Evolutionary conservation across 2,888 invertebrate genomes (phyloP), one percentile per base, ranked within the genome.

Genomic region (Aporophyla nigra): DNA sequence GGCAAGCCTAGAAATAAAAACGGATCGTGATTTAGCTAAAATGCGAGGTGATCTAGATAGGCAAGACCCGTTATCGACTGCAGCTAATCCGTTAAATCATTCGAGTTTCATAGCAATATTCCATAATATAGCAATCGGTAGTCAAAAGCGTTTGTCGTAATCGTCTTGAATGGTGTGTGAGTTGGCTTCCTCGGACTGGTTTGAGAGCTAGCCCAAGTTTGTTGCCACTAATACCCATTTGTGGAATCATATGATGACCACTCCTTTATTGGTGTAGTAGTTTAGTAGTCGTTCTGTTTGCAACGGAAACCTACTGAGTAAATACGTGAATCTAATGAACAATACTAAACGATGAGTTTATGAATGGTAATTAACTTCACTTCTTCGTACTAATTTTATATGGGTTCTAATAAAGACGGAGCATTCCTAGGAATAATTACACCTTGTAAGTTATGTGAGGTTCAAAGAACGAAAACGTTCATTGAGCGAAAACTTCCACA

Each of bases 261-360:
- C 77, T 85, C 85, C 85, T 80, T 82, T 78, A 84, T 61, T 74
- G 76, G 77, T 59, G 62, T 63, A 86, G 76, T 79, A 82, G 86
- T 72, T 78, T 73, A 80, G 72, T 74, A 65, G 84, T 80, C 66
- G 69, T 62, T 54, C 75, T 62, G 74, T 79, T 77, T 80, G 62
- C 79, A 73, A 86, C 71, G 86, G 84, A 86, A 86, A 86, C 78
- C 74, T 84, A 83, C 84, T 74, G 51, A 85, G 80, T 74, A 83
- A 83, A 77, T 80, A 85, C 84, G 84, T 84, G 86, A 83, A 83
- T 76, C 63, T 84, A 86, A 85, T 87, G 62, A 84, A 73, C 78
- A 84, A 85, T 68, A 82, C 80, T 83, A 87, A 87, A 84, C 85
- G 84, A 87, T 88, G 83, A 86, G 81, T 82, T 85, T 77, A 78